Evolutionary conservation across 2,113 vertebrate species (phyloP).

Genomic region (Bujurquina vittata): DNA sequence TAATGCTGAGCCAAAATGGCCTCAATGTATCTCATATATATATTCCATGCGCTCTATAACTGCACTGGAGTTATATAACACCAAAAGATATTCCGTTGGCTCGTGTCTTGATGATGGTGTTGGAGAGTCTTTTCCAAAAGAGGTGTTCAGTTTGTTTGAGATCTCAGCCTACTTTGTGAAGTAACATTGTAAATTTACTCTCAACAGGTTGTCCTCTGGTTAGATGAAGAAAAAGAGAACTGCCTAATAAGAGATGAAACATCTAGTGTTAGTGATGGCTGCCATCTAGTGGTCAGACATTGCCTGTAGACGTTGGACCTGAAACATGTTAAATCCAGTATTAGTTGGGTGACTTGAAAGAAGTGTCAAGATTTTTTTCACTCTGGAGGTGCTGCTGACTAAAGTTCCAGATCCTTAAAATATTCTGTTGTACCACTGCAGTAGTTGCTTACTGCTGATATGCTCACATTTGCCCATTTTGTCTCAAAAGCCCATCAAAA

Average conservation of each 20-base stretch:
- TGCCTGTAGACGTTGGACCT: background rate
- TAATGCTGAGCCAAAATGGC: background rate
- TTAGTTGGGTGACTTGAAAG: background rate
- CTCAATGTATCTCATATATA: background rate
- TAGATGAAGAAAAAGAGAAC: background rate
- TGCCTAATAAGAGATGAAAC: background rate
- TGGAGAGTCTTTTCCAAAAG: background rate
- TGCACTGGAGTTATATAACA: background rate
- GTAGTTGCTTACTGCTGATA: background rate
- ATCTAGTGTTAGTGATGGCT: slow-evolving; percentile 13
- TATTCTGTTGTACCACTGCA: background rate
- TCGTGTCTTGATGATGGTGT: background rate
- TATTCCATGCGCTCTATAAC: background rate
- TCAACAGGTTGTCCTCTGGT: background rate
- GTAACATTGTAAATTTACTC: background rate
- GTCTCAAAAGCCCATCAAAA: no score
- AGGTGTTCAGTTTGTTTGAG: background rate
- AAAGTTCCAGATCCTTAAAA: background rate
- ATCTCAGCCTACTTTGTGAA: background rate
- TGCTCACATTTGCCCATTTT: no score
- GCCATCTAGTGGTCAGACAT: slow-evolving; percentile 55
- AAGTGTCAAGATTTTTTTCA: background rate
- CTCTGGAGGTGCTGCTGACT: background rate
- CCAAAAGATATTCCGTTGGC: background rate
- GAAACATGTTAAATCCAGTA: background rate